Evolutionary conservation across 1,140 invertebrate genomes (phyloP).

Genomic region (Mesaphorura yosii): DNA sequence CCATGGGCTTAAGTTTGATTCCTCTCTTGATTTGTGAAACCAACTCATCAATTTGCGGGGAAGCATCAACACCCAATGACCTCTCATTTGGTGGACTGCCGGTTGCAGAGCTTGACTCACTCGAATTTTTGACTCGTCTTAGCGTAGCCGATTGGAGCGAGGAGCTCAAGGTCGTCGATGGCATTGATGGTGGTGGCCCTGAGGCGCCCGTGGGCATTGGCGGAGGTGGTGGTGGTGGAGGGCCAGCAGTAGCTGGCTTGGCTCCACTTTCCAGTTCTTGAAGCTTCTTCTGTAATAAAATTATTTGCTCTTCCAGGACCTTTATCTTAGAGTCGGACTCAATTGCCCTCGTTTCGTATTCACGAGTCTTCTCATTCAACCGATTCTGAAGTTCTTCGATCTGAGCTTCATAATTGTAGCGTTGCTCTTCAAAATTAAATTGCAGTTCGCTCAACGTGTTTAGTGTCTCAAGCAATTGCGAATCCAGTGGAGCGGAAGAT

Average conservation of each 20-base stretch:
- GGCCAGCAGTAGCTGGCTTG: neutral
- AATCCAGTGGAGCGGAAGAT: slow-evolving; percentile 14
- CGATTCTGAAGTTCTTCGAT: slow-evolving; percentile 21
- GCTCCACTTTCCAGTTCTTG: slow-evolving; percentile 20
- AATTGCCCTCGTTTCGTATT: slow-evolving; percentile 19
- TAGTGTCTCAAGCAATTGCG: slow-evolving; percentile 21
- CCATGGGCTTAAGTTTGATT: slow-evolving; percentile 24
- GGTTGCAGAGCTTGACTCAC: neutral
- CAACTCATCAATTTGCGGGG: slow-evolving; percentile 29
- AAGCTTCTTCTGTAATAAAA: slow-evolving; percentile 8
- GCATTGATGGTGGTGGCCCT: slow-evolving; percentile 16
- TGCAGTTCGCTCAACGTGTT: slow-evolving; percentile 29
- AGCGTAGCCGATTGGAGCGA: slow-evolving; percentile 11
- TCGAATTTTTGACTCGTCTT: neutral
- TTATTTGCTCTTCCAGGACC: slow-evolving; percentile 21
- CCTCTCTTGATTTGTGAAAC: slow-evolving; percentile 27
- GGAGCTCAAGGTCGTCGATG: neutral
- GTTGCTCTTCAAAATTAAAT: slow-evolving; percentile 23
- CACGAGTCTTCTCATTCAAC: slow-evolving; percentile 13
- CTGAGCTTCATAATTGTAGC: slow-evolving; percentile 23
- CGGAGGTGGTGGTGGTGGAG: slow-evolving; percentile 24
- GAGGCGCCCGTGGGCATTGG: neutral
- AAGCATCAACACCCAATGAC: neutral
- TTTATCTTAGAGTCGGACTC: slow-evolving; percentile 15
- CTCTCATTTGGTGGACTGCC: slow-evolving; percentile 12